A percentile compares a stretch with the other conserved stretches of the same genome.
Conservation (phyloP, 2,888 invertebrate genomes). For the Cerceris ruficornis region DNA sequence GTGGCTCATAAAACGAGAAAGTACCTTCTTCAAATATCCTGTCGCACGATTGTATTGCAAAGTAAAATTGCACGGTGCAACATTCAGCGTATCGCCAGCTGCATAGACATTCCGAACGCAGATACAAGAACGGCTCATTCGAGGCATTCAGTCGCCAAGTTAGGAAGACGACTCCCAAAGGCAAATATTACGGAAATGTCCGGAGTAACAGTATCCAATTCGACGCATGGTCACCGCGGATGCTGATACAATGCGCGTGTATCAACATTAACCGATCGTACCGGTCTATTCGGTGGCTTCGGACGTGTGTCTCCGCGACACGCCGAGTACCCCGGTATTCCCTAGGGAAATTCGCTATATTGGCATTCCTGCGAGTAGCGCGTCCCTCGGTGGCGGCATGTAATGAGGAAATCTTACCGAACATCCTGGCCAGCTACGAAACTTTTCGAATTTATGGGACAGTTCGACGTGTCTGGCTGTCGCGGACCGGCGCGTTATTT, state of each 20-base stretch:
- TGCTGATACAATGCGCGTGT: conserved; percentile 19
- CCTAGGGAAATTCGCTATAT: conserved; percentile 72
- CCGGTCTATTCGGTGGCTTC: conserved; percentile 40
- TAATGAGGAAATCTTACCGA: conserved; percentile 24
- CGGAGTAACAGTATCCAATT: conserved; percentile 55
- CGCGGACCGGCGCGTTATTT: too few relatives aligned
- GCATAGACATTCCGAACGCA: neutral
- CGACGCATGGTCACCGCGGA: conserved; percentile 17
- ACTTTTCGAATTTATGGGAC: conserved; percentile 6
- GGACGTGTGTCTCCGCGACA: conserved; percentile 26
- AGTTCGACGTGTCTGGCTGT: neutral
- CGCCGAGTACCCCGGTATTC: conserved; percentile 35
- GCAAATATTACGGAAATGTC: conserved; percentile 52
- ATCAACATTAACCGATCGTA: conserved; percentile 57
- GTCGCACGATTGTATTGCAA: conserved; percentile 31
- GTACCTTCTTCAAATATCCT: conserved; percentile 25
- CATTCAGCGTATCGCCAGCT: conserved; percentile 2
- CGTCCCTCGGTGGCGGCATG: conserved; percentile 25
- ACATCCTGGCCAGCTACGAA: neutral
- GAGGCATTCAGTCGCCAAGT: conserved; percentile 23
- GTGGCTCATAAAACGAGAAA: conserved; percentile 34
- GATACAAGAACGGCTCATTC: conserved; percentile 49
- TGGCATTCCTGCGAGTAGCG: conserved; percentile 64
- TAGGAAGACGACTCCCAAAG: conserved; percentile 44
- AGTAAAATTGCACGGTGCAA: conserved; percentile 35